phyloP scores from a whole-genome alignment of 2,888 invertebrate species.

The Tenodera sinensis region DNA sequence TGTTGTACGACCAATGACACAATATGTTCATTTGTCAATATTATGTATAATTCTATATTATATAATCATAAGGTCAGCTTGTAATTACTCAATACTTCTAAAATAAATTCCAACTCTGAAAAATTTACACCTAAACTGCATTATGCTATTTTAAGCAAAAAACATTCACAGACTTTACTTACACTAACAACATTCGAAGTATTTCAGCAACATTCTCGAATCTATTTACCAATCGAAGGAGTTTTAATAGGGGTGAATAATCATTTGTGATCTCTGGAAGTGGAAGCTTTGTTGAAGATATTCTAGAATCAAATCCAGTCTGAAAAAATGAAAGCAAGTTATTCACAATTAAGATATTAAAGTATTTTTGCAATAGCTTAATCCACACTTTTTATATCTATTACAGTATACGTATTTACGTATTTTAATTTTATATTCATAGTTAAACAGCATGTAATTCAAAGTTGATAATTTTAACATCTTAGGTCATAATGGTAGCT shows the following conservation, averaged over 20 bases:
- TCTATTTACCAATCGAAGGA: conserved; percentile 9
- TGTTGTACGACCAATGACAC: too few species aligned
- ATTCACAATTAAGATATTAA: not conserved
- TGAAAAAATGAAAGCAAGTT: not conserved
- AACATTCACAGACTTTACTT: not conserved
- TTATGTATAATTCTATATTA: too few species aligned
- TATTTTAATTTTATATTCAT: not conserved
- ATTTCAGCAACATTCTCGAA: conserved; percentile 17
- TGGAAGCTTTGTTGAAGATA: not conserved
- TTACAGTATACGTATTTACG: too few species aligned
- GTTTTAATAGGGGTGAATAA: not conserved
- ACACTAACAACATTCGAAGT: conserved; percentile 23
- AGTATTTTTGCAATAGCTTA: too few species aligned
- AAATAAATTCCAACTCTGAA: too few species aligned
- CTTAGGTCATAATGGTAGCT: too few species aligned
- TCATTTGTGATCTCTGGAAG: not conserved
- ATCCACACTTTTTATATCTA: too few species aligned
- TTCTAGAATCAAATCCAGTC: not conserved
- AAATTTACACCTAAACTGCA: too few species aligned
- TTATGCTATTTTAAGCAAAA: not conserved
- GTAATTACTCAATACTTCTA: too few species aligned
- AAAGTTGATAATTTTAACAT: not conserved
- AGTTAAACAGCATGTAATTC: not conserved
- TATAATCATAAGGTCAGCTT: too few species aligned
- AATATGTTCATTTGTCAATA: too few species aligned